phyloP scores from a whole-genome alignment of 2,888 invertebrate species.

The Oscheius onirici region DNA sequence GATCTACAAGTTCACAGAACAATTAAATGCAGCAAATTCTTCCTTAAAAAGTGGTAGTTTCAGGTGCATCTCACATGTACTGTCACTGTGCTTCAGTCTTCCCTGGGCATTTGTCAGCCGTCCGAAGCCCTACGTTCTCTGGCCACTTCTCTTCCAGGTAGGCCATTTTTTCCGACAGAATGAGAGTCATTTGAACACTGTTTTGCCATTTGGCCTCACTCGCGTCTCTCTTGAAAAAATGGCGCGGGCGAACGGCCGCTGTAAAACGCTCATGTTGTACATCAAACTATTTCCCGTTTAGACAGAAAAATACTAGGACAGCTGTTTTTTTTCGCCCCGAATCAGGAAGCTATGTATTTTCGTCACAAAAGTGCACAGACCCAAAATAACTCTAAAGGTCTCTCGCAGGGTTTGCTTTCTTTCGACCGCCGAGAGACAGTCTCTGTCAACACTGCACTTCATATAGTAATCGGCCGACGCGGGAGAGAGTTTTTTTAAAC shows the following conservation, averaged over 20 bases:
- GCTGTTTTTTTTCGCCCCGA: no score
- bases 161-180: slow-evolving; percentile 1
- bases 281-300: background rate
- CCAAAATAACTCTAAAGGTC: no score
- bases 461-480: slow-evolving; percentile 28
- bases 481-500: background rate
- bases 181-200: background rate
- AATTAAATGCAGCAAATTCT: no score
- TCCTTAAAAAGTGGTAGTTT: background rate
- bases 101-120: slow-evolving; percentile 62
- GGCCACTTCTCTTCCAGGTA: slow-evolving; percentile 67
- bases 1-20: no score
- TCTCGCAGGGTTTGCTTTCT: no score
- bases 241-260: background rate
- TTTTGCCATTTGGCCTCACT: background rate
- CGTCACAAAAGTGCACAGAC: no score
- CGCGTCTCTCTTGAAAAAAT: slow-evolving; percentile 3
- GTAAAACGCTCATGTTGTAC: slow-evolving; percentile 16
- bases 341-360: no score
- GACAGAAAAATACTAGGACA: no score
- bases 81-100: slow-evolving; percentile 61
- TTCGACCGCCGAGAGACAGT: no score
- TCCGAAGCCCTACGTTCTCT: slow-evolving; percentile 61
- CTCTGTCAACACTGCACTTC: slow-evolving; percentile 15
- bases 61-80: slow-evolving; percentile 55